phyloP scores from a whole-genome alignment of 2,113 vertebrate species.

The Gnathonemus echidnorhynchus region DNA sequence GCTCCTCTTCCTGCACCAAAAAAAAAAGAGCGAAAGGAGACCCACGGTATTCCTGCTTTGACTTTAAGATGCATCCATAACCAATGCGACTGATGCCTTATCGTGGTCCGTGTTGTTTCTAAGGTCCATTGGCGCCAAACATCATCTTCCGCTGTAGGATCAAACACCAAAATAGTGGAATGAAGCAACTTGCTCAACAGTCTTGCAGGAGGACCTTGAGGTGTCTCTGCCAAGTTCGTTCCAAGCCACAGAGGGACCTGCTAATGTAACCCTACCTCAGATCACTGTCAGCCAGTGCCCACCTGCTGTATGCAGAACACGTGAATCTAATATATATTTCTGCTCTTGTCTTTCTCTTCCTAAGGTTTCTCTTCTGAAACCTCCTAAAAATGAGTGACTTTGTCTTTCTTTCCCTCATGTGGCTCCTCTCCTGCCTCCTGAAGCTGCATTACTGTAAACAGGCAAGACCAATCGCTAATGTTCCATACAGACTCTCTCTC shows the following conservation, averaged over 20 bases:
- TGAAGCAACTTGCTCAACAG: not conserved
- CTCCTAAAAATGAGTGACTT: not conserved
- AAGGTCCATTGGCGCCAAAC: not conserved
- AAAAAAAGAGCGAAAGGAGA: not conserved
- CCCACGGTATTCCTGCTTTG: not conserved
- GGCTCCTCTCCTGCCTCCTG: not conserved
- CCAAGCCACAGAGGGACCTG: not conserved
- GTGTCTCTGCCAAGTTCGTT: not conserved
- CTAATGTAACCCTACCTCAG: not conserved
- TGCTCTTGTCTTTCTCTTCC: not conserved
- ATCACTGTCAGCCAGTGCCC: not conserved
- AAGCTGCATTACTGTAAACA: conserved; percentile 19
- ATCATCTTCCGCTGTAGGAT: not conserved
- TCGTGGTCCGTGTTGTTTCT: not conserved
- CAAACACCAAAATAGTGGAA: not conserved
- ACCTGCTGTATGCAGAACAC: not conserved
- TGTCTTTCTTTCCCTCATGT: not conserved
- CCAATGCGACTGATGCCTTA: not conserved
- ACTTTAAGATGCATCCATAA: not conserved
- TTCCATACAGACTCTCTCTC: conserved; percentile 11
- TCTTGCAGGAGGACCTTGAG: not conserved
- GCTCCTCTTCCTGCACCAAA: not conserved
- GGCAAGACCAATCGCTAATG: conserved; percentile 14
- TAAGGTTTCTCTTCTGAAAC: not conserved
- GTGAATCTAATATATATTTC: not conserved